Evolutionary conservation across 2,888 invertebrate species (phyloP), one percentile per base, ranked within the genome.

Genomic region (Electrophaes corylata): DNA sequence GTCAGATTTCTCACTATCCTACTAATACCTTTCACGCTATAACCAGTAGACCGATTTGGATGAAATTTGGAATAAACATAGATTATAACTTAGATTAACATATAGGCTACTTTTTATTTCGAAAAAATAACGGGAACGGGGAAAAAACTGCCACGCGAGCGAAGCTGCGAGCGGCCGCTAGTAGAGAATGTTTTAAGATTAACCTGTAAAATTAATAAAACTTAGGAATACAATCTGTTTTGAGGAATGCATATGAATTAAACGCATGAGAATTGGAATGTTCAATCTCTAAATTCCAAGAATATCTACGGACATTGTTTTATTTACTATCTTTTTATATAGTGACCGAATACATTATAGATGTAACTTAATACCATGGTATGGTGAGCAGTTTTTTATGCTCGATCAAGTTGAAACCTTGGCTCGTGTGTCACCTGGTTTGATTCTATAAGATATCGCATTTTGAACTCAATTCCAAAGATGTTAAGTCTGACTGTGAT

Each of bases 381-480:
- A 81, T 83, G 86, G 75, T 79, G 79, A 83, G 78, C 80, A 75
- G 78, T 81, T 88, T 88, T 89, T 88, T 86, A 84, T 82, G 90
- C 89, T 90, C 76, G 73, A 82, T 79, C 80, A 76, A 88, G 84
- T 84, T 73, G 85, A 87, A 88, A 83, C 76, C 72, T 66, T 82
- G 86, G 83, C 77, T 90, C 88, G 74, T 75, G 66, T 88, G 78
- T 80, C 90, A 86, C 86, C 83, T 86, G 84, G 72, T 73, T 78
- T 74, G 64, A 26, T 20, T 45, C 62, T 60, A 67, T 57, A 54
- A 6, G 54, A 37, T 64, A 55, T 67, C 10, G 23, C 29, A 61
- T 52, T 57, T 56, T 60, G 41, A 60, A 47, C 76, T 76, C 69
- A 84, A 75, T 73, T 4, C 3, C 39, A 26, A 61, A n/a, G 4